Base-by-base conservation (phyloP, 2,888 invertebrate species). In the Drosophila peninsularis region DNA sequence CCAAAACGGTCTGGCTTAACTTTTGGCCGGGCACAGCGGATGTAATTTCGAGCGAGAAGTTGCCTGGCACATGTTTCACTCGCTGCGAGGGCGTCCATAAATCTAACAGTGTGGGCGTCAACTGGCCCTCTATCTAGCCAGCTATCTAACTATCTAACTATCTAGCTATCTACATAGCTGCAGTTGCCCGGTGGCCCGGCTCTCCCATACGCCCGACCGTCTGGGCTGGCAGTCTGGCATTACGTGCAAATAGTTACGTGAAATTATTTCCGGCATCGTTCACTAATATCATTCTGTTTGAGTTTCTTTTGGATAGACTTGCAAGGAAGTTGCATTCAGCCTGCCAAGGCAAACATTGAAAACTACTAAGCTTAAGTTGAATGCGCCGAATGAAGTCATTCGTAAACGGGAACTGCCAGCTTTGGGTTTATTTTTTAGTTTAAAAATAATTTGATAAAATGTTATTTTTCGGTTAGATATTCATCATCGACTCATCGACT, bases 191-290 rank as follows among this genome's bases (percentile, higher is more conserved):
- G 50, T 19, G 13, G 19, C 19, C 19, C 41, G 11, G 49, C 6
- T 45, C 17, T 19, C n/a, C n/a, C n/a, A n/a, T 42, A 57, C 49
- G 60, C 14, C 64, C 21, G 57, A 9, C 67, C 61, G 62, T 37
- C 68, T 57, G 50, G 49, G 42, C 64, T 53, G 24, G 11, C 53
- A 19, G 56, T 57, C 63, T 50, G 65, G 65, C 63, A 62, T 62
- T 82, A 83, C 86, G 83, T 83, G 83, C 83, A 83, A 86, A 86
- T 83, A 83, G 83, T 73, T 79, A 81, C 83, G 83, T 79, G 70
- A 83, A 83, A 83, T 86, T 86, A 86, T 86, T 86, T 83, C 83
- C 83, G 83, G 81, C 66, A 62, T 77, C 83, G 71, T 76, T 80
- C 75, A 77, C 83, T 74, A 75, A 82, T 82, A 83, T 83, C 75